A percentile compares a stretch with the other conserved stretches of the same genome.
Conservation (phyloP, 2,113 vertebrate species). For the Aegotheles bennettii region DNA sequence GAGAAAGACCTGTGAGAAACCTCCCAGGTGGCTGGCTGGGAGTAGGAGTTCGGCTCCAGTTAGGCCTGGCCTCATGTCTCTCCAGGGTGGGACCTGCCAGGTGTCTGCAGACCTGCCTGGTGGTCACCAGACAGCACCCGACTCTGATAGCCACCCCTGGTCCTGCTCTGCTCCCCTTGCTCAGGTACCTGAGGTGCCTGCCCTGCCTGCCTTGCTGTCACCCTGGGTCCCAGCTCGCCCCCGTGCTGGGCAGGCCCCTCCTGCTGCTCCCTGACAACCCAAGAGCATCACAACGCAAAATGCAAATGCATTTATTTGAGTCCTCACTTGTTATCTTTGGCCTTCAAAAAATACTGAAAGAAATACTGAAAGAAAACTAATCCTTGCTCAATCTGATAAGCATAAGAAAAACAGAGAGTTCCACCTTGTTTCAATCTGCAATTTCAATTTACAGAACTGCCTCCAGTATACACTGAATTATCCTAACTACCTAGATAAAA, state of each 20-base stretch:
- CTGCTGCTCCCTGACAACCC: not conserved
- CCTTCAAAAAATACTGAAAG: not conserved
- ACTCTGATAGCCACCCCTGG: rapidly evolving
- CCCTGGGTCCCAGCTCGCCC: not conserved
- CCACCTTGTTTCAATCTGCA: not conserved
- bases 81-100: not conserved
- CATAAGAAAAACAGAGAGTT: not conserved
- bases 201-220: not conserved
- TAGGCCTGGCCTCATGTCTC: not conserved
- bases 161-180: not conserved
- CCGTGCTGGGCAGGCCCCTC: rapidly evolving
- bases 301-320: not conserved
- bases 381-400: not conserved
- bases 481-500: not conserved
- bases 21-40: not conserved
- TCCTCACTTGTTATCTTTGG: not conserved
- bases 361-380: not conserved
- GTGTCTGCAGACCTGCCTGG: not conserved
- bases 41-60: rapidly evolving
- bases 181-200: rapidly evolving
- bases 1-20: not conserved
- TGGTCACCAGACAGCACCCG: not conserved
- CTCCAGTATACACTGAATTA: not conserved
- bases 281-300: not conserved
- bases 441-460: not conserved